These are phyloP conservation scores for Polymixis lichenea DNA, from an alignment of 2,888 invertebrate species.

Conservation along the genomic window DNA sequence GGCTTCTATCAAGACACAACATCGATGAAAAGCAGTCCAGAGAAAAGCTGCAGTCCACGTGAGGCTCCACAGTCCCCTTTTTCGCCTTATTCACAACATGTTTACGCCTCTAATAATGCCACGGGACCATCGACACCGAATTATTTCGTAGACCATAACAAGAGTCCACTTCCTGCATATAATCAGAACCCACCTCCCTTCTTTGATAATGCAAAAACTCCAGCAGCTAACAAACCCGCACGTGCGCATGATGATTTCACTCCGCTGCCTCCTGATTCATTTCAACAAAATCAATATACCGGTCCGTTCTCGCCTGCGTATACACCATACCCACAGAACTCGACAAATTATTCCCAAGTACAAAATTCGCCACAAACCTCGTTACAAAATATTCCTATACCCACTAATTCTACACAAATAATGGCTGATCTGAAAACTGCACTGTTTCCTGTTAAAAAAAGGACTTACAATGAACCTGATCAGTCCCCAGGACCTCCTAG, in stretches of 20 bases:
- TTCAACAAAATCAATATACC: conserved; percentile 88
- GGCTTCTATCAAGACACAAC: conserved; percentile 97
- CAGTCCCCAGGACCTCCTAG: conserved; percentile 70
- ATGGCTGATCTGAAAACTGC: conserved; percentile 81
- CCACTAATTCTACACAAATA: conserved; percentile 73
- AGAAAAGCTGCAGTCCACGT: conserved; percentile 95
- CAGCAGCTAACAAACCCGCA: conserved; percentile 84
- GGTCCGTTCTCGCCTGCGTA: conserved; percentile 83
- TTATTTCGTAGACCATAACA: conserved; percentile 86
- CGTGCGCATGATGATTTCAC: conserved; percentile 90
- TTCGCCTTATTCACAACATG: conserved; percentile 87
- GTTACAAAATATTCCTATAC: conserved; percentile 68
- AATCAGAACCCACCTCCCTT: conserved; percentile 89
- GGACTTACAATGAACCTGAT: conserved; percentile 90
- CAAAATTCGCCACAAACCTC: conserved; percentile 78
- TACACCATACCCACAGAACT: conserved; percentile 81
- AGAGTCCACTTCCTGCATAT: conserved; percentile 86
- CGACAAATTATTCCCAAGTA: conserved; percentile 80
- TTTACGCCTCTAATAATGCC: conserved; percentile 83
- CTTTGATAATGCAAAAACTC: conserved; percentile 91
- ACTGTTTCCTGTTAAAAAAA: conserved; percentile 92
- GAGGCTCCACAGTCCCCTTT: conserved; percentile 91
- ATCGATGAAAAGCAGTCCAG: conserved; percentile 95
- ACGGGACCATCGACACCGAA: conserved; percentile 82
- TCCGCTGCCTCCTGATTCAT: conserved; percentile 89